Evolutionary conservation across 2,113 vertebrate genomes (phyloP), one percentile per base, ranked within the genome.

Genomic region (Grallaria varia): DNA sequence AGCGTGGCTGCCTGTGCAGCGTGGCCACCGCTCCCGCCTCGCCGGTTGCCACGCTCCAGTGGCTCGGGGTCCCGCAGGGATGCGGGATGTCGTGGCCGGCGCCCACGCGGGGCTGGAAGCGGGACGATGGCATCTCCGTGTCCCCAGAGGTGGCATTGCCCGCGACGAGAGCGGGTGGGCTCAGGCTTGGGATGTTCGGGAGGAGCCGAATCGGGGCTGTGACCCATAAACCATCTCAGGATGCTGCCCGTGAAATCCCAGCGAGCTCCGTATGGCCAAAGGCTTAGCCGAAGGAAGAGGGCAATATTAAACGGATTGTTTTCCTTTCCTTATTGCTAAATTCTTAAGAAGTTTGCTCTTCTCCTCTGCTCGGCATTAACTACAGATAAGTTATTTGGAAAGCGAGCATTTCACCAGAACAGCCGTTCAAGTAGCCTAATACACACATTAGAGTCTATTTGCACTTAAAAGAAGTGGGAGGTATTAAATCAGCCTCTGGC

Each of bases 381-480:
- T 84, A 60, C 79, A 50, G 87, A 62, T 81, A 80, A 96, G 97
- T 94, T 96, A 81, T 97, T 97, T 97, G 92, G 96, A 93, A 93
- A 95, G 96, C 72, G 47, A 69, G 73, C 68, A 37, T 97, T 97
- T 92, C 91, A 58, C 72, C 95, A 95, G 96, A 92, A 80, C 87
- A 77, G 93, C 91, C 79, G 45, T 91, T 97, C 94, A 62, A 97
- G 96, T 58, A 93, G 93, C 94, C 97, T 76, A 95, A 95, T 84
- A 85, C 96, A 97, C 97, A 96, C 94, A 96, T 87, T 77, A 86
- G 81, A 63, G 93, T 97, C 95, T 96, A 96, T 98, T 98, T 98
- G 96, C 96, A 96, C 97, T 97, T 96, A 89, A 85, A 94, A 97
- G 96, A 90, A 95, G 96, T 73, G 69, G 87, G 96, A 96, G 97